Percentiles rank a stretch among this genome's conserved stretches.
Conservation (phyloP, 2,888 invertebrate species). For the Portevinia maculata region DNA sequence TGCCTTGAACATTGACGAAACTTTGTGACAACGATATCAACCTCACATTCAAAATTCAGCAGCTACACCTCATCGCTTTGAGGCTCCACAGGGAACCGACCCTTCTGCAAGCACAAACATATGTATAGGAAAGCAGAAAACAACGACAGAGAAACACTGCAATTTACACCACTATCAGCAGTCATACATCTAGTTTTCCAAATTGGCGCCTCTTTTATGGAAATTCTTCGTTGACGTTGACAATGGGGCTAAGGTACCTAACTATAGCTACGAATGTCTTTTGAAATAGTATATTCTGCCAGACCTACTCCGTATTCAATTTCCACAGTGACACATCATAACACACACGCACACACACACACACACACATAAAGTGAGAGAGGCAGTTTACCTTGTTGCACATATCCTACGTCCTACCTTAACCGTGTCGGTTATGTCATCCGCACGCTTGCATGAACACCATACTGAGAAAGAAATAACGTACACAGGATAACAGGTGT, state of each 20-base stretch:
- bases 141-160: conserved; percentile 22
- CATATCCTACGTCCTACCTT: conserved; percentile 17
- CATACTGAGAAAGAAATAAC: conserved; percentile 40
- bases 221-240: conserved; percentile 47
- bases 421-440: conserved; percentile 48
- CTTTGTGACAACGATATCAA: no score
- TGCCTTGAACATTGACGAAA: no score
- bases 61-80: conserved; percentile 15
- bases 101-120: neutral
- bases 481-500: conserved; percentile 67
- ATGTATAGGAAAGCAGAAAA: neutral
- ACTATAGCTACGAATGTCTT: conserved; percentile 52
- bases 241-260: conserved; percentile 42
- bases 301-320: conserved; percentile 34
- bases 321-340: conserved; percentile 67
- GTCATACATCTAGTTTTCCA: conserved; percentile 56
- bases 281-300: conserved; percentile 45
- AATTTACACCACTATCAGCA: conserved; percentile 57
- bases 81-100: neutral
- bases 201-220: conserved; percentile 66
- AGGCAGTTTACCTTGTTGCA: conserved; percentile 42
- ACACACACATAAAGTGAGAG: neutral
- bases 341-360: conserved; percentile 14
- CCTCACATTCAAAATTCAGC: conserved; percentile 24
- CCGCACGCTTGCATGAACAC: conserved; percentile 57